phyloP scores from a whole-genome alignment of 1,140 invertebrate genomes.

The Hirudo medicinalis region DNA sequence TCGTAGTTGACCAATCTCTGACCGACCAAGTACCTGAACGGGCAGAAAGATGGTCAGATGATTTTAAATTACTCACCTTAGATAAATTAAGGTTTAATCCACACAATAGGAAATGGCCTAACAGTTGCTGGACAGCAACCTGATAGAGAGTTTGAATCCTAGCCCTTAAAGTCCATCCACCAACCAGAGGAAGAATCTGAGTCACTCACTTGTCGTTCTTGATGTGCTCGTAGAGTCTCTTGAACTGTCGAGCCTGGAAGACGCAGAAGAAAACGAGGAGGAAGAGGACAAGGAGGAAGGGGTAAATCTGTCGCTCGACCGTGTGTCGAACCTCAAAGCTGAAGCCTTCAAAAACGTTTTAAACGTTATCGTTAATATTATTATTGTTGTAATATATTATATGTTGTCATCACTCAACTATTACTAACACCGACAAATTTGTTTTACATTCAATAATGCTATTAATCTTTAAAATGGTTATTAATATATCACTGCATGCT shows the following conservation, averaged over 20 bases:
- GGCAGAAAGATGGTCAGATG: constrained; percentile 18
- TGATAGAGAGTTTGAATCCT: neutral
- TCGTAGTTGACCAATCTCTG: constrained; percentile 89
- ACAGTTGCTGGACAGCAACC: neutral
- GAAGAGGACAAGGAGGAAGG: constrained; percentile 61
- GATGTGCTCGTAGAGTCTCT: constrained; percentile 88
- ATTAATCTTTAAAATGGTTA: neutral
- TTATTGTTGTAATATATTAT: neutral
- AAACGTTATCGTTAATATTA: neutral
- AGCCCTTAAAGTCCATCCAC: neutral
- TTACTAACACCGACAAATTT: neutral
- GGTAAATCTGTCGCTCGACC: constrained; percentile 77
- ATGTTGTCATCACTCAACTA: neutral
- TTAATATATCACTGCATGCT: neutral
- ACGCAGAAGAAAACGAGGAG: constrained; percentile 55
- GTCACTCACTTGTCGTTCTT: constrained; percentile 83
- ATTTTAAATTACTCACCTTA: neutral
- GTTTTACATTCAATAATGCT: neutral
- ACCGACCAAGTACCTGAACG: constrained; percentile 64
- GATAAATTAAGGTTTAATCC: neutral
- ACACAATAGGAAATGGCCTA: neutral
- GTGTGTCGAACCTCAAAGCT: constrained; percentile 59
- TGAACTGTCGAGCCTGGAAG: constrained; percentile 75
- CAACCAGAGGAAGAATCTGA: neutral
- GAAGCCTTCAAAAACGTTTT: constrained; percentile 44